phyloP scores from a whole-genome alignment of 2,797 vertebrate genomes.

The Discoglossus pictus region DNA sequence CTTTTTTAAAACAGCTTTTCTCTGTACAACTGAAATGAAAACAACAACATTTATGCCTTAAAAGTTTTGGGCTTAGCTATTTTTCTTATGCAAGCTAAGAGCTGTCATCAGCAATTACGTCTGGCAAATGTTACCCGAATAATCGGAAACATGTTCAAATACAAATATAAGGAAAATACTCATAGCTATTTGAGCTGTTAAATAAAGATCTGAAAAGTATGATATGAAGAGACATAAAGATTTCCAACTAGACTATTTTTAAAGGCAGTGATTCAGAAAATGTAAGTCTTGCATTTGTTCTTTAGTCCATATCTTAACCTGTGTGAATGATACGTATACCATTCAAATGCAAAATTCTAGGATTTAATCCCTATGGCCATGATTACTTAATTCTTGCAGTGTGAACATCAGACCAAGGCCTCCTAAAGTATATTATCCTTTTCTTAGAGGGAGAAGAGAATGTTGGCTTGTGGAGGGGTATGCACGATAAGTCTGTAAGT shows the following conservation, averaged over 20 bases:
- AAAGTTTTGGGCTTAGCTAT: slow-evolving; percentile 26
- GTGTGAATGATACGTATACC: slow-evolving; percentile 20
- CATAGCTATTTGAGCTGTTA: slow-evolving; percentile 47
- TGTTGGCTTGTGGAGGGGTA: too few relatives aligned
- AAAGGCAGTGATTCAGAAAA: slow-evolving; percentile 12
- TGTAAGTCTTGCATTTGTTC: slow-evolving; percentile 20
- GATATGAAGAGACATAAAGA: slow-evolving; percentile 17
- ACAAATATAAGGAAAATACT: slow-evolving; percentile 32
- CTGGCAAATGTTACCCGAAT: slow-evolving; percentile 51
- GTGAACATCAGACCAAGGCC: not conserved
- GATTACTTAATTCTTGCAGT: slow-evolving; percentile 17
- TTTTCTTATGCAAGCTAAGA: slow-evolving; percentile 44
- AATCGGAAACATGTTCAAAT: slow-evolving; percentile 41
- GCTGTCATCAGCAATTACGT: slow-evolving; percentile 54
- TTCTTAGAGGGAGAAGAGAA: too few relatives aligned
- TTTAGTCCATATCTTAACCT: slow-evolving; percentile 20
- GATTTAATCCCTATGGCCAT: not conserved
- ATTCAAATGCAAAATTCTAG: slow-evolving; percentile 7
- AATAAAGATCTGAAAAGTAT: slow-evolving; percentile 53
- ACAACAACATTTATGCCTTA: slow-evolving; percentile 22
- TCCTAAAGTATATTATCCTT: not conserved
- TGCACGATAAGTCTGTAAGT: too few relatives aligned
- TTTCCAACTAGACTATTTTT: slow-evolving; percentile 1
- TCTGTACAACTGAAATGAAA: slow-evolving; percentile 41
- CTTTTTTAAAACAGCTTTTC: not conserved